Conservation (phyloP, 2,113 vertebrate genomes). For the Colistium nudipinnis region DNA sequence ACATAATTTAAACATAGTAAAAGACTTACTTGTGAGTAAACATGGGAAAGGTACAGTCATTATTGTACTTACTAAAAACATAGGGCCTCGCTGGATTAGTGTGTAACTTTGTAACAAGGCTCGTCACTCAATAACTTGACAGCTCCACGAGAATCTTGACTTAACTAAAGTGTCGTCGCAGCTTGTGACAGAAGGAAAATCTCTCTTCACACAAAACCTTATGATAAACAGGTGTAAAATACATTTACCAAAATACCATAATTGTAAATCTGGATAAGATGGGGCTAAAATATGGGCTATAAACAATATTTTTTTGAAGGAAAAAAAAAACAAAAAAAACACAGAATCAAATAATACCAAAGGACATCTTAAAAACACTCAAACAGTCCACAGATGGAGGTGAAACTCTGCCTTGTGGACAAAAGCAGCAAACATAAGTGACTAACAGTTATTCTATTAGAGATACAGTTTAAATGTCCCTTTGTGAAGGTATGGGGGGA, state of each 20-base stretch:
- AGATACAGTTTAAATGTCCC: slow-evolving; percentile 53
- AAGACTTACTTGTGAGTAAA: slow-evolving; percentile 54
- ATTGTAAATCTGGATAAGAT: slow-evolving; percentile 43
- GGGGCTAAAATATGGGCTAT: slow-evolving; percentile 51
- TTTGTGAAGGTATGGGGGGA: slow-evolving; percentile 47
- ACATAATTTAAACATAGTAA: slow-evolving; percentile 68
- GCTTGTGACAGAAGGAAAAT: slow-evolving; percentile 59
- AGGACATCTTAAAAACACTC: slow-evolving; percentile 61
- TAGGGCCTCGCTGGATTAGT: slow-evolving; percentile 60
- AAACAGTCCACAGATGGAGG: slow-evolving; percentile 62
- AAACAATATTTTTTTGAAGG: slow-evolving; percentile 29
- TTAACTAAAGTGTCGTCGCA: slow-evolving; percentile 43
- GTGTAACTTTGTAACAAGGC: slow-evolving; percentile 51
- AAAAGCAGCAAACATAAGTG: slow-evolving; percentile 71
- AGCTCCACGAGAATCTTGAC: slow-evolving; percentile 27
- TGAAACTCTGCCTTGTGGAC: slow-evolving; percentile 48
- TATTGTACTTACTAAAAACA: slow-evolving; percentile 49
- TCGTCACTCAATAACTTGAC: slow-evolving; percentile 15
- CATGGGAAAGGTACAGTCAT: slow-evolving; percentile 44
- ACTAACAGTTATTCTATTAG: slow-evolving; percentile 43
- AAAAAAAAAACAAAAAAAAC: slow-evolving; percentile 50
- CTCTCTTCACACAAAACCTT: slow-evolving; percentile 64
- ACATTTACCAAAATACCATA: slow-evolving; percentile 48
- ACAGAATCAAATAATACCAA: slow-evolving; percentile 70
- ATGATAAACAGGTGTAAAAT: slow-evolving; percentile 48